Conservation (phyloP, 2,888 invertebrate genomes). For the Trissolcus brochymenae region DNA sequence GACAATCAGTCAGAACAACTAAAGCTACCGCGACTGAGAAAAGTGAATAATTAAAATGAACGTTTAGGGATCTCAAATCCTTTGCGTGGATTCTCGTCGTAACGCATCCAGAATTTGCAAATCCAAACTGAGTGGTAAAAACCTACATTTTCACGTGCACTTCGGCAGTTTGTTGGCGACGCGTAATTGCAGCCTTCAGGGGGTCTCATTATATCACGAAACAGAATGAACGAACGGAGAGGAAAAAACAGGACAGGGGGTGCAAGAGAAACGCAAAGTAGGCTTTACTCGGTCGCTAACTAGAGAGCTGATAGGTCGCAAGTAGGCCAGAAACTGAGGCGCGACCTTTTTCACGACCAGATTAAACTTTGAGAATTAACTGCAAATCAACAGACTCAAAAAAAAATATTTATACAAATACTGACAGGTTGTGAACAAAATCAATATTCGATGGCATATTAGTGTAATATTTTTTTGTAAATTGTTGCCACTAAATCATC, state of each 20-base stretch:
- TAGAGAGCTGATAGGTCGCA: conserved; percentile 24
- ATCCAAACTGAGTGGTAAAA: conserved; percentile 24
- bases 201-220: conserved; percentile 35
- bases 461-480: too few relatives aligned
- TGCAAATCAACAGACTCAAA: too few relatives aligned
- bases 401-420: too few relatives aligned
- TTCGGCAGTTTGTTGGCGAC: conserved; percentile 48
- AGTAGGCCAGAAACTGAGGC: conserved; percentile 47
- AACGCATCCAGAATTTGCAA: conserved; percentile 25
- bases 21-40: not conserved
- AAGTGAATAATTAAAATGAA: not conserved
- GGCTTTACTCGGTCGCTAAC: conserved; percentile 27
- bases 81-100: conserved; percentile 22
- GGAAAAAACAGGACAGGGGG: conserved; percentile 14
- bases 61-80: conserved; percentile 4
- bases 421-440: too few relatives aligned
- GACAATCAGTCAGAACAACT: not conserved
- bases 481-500: too few relatives aligned
- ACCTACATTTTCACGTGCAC: conserved; percentile 39
- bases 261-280: conserved; percentile 36
- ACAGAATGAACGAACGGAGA: conserved; percentile 25
- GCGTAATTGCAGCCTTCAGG: conserved; percentile 37
- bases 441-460: too few relatives aligned
- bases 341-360: conserved; percentile 13
- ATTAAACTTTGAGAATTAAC: conserved; percentile 7